A percentile compares a stretch with the other conserved stretches of the same genome.
phyloP scores from a whole-genome alignment of 2,888 invertebrate genomes.

The Vannuccia rotundouncinata region DNA sequence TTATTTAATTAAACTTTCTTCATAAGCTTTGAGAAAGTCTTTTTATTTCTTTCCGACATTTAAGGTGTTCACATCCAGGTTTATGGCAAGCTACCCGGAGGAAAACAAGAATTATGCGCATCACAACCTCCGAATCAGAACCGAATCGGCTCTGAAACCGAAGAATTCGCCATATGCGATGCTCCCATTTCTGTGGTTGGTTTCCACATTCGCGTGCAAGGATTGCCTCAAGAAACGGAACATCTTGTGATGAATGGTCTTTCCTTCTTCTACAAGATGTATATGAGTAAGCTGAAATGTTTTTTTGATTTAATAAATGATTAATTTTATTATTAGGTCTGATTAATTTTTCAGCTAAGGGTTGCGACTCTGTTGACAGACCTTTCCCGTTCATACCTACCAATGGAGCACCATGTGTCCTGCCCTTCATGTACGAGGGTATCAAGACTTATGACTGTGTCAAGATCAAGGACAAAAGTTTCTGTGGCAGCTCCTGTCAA shows the following conservation, averaged over 20 bases:
- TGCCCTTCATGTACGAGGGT: background rate
- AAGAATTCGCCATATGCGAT: background rate
- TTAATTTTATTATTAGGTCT: background rate
- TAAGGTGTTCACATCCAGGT: background rate
- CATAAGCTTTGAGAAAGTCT: too few species aligned
- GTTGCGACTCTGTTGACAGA: background rate
- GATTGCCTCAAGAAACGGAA: background rate
- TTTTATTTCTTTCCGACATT: background rate
- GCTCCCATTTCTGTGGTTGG: background rate
- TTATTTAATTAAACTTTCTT: too few species aligned
- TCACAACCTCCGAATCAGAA: background rate
- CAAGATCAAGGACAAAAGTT: background rate
- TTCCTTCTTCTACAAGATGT: conserved; percentile 10
- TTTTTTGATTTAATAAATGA: background rate
- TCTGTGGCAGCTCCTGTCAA: background rate
- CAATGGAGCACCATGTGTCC: background rate
- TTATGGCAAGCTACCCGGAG: background rate
- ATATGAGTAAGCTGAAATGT: conserved; percentile 2
- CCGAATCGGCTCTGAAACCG: background rate
- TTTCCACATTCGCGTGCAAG: background rate
- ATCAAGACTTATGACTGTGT: conserved; percentile 1
- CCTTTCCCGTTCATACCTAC: background rate
- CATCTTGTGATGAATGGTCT: background rate
- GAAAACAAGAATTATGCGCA: background rate
- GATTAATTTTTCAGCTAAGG: background rate